Evolutionary conservation across 2,888 invertebrate genomes (phyloP), one percentile per base, ranked within the genome.

Genomic region (Anorthoa munda): DNA sequence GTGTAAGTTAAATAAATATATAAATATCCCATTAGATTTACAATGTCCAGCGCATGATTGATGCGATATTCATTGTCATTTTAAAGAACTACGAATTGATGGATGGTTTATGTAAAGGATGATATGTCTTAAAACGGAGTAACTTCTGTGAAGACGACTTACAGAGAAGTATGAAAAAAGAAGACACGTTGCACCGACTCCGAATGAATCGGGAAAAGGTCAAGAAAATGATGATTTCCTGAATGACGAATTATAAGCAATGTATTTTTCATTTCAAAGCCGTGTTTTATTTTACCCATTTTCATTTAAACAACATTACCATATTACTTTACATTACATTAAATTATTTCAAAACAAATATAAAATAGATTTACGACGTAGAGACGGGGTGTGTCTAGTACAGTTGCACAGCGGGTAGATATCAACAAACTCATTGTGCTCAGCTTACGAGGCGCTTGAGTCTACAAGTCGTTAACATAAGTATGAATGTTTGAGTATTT

Each of bases 381-480:
- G 66, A 69, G 82, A 68, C 78, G 45, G 66, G 59, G 69, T 51
- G 81, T 72, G 68, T 51, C 66, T 60, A 45, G 71, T 56, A 53
- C 59, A 67, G 59, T 79, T 55, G 69, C 23, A 46, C 45, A 66
- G 56, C 45, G 58, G 64, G 51, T 66, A 71, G 39, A 61, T 65
- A 77, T 84, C 63, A 82, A 82, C 72, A 74, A 68, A 75, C 63
- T 72, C 79, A 79, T 74, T 81, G 80, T 82, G 77, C 71, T 69
- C 61, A 69, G 78, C 86, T 87, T 86, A 86, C 84, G 87, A 81
- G 85, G 87, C 87, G 87, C 88, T 84, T 86, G 84, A 81, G 84
- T 84, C 23, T 26, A 59, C 59, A 76, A 80, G 72, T 77, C 71
- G 79, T 89, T 83, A 87, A 85, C 83, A 50, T 53, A 53, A 66